Percentiles rank a stretch among this genome's conserved stretches.
These are phyloP conservation scores for Paradoxurus hermaphroditus DNA, from an alignment of 2,113 vertebrate species.

Conservation along the genomic window DNA sequence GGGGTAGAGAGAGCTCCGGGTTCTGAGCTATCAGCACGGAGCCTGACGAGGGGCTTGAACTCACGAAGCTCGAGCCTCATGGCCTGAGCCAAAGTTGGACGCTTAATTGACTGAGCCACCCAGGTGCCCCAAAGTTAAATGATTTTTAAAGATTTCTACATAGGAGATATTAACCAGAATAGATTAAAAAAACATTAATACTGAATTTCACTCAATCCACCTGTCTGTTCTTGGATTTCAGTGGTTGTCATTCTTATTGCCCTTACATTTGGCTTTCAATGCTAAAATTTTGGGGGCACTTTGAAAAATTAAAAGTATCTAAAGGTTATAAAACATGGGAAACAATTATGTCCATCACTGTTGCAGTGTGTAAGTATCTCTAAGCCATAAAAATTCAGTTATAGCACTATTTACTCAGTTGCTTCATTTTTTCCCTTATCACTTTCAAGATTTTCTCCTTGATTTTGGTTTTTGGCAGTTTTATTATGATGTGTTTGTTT, in stretches of 20 bases:
- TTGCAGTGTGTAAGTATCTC: neutral
- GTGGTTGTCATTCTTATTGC: neutral
- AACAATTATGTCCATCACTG: neutral
- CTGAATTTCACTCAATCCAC: neutral
- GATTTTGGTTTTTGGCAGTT: neutral
- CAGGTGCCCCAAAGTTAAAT: neutral
- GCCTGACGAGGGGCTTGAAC: neutral
- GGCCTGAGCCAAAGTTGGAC: neutral
- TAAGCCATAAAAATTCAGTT: neutral
- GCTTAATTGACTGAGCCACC: neutral
- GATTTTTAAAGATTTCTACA: neutral
- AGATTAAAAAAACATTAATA: neutral
- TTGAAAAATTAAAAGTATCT: neutral
- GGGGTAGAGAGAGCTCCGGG: no score
- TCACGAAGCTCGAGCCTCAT: neutral
- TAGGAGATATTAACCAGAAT: neutral
- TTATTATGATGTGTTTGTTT: neutral
- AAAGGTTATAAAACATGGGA: neutral
- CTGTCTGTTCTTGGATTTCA: neutral
- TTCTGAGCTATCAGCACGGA: no score
- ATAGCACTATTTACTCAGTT: neutral
- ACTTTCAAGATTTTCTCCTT: neutral
- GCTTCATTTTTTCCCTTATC: neutral
- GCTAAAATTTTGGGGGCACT: neutral
- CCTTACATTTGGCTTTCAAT: neutral